Percentiles rank a stretch among this genome's conserved stretches.
phyloP scores from a whole-genome alignment of 2,113 vertebrate genomes.

The Aldabrachelys gigantea region DNA sequence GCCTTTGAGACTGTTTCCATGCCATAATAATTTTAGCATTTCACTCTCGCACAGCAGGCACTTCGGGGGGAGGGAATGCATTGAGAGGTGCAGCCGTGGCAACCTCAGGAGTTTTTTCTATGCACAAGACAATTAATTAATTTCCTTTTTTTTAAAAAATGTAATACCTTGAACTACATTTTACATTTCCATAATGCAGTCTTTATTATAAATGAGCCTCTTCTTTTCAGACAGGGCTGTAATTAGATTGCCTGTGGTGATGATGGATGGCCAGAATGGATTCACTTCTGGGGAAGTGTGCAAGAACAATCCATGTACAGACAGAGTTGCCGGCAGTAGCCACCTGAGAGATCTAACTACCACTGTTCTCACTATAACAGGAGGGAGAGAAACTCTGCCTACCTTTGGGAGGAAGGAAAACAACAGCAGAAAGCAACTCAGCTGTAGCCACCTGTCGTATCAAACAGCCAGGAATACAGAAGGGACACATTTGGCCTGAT shows the following conservation, averaged over 20 bases:
- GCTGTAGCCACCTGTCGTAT: not conserved
- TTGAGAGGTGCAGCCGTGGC: constrained; percentile 2
- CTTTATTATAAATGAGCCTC: constrained; percentile 80
- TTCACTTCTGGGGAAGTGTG: constrained; percentile 54
- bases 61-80: constrained; percentile 28
- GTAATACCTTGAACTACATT: not conserved
- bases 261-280: constrained; percentile 79
- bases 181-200: constrained; percentile 79
- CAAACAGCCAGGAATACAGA: rapidly evolving
- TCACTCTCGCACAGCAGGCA: constrained; percentile 73
- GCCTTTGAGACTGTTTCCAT: constrained; percentile 77
- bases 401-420: rapidly evolving
- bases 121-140: constrained; percentile 81
- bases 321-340: not conserved
- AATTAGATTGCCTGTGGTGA: constrained; percentile 82
- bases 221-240: constrained; percentile 78
- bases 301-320: not conserved
- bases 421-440: rapidly evolving
- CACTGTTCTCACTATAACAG: not conserved
- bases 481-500: rapidly evolving
- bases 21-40: constrained; percentile 82
- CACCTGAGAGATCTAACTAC: not conserved
- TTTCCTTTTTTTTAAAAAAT: constrained; percentile 74
- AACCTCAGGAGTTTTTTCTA: constrained; percentile 70
- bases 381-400: not conserved